Percentiles rank a stretch among this genome's conserved stretches.
Conservation (phyloP, 92 coral and sea anemone genomes). For the Blastomussa wellsi region DNA sequence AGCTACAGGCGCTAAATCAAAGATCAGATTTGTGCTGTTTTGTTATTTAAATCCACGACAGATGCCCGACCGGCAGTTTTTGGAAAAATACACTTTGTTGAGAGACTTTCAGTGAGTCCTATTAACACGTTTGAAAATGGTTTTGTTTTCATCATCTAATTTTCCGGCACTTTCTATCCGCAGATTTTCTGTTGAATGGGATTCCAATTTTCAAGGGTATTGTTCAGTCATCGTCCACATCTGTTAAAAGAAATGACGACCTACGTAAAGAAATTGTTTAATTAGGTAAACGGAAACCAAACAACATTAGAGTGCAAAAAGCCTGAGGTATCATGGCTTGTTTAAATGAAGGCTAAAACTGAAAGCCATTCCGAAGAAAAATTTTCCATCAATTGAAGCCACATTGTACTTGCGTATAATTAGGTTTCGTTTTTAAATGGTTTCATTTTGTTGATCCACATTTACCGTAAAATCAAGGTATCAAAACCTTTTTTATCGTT, state of each 20-base stretch:
- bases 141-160: constrained; percentile 12
- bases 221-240: constrained; percentile 26
- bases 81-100: neutral
- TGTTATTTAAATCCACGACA: neutral
- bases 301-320: constrained; percentile 35
- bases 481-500: constrained; percentile 12
- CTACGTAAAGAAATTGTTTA: constrained; percentile 21
- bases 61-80: constrained; percentile 11
- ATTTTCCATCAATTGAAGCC: neutral
- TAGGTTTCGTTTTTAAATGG: neutral
- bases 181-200: constrained; percentile 21
- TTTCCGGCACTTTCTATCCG: constrained; percentile 8
- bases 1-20: constrained; percentile 13
- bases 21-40: constrained; percentile 26
- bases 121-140: constrained; percentile 2
- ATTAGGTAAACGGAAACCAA: constrained; percentile 39
- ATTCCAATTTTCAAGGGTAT: constrained; percentile 34
- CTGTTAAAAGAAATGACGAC: constrained; percentile 38
- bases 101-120: constrained; percentile 1
- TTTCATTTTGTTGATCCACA: constrained; percentile 1
- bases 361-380: neutral
- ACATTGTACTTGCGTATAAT: neutral
- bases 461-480: neutral
- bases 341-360: constrained; percentile 5
- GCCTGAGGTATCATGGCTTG: constrained; percentile 14